phyloP scores from a whole-genome alignment of 1,140 invertebrate genomes.

The Aleiodes sp. region DNA sequence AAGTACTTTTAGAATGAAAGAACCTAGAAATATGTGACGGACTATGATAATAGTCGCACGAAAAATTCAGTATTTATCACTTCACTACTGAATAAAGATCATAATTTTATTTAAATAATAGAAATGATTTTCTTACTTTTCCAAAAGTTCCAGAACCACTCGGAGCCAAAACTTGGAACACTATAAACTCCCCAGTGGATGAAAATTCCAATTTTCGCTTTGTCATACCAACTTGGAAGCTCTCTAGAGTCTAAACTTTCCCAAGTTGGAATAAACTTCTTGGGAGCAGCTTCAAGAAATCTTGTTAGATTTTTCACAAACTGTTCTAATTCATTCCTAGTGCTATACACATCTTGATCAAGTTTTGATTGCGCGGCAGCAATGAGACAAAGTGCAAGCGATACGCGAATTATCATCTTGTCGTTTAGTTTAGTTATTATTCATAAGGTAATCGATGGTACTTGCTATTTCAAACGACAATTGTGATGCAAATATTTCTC shows the following conservation, averaged over 20 bases:
- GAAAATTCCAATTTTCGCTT: constrained; percentile 92
- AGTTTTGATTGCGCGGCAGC: background rate
- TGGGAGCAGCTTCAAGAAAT: no score
- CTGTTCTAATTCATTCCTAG: background rate
- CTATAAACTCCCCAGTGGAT: constrained; percentile 94
- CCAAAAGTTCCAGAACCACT: constrained; percentile 91
- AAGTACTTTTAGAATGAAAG: no score
- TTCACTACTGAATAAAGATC: no score
- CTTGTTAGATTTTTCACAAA: background rate
- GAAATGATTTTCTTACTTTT: constrained; percentile 63
- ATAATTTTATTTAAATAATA: no score
- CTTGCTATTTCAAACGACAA: no score
- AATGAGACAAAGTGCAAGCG: background rate
- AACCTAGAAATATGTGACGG: no score
- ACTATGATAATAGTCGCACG: no score
- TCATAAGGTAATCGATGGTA: no score
- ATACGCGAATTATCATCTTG: background rate
- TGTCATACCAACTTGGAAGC: constrained; percentile 88
- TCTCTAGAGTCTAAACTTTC: constrained; percentile 83
- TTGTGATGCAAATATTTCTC: no score
- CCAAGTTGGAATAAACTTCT: constrained; percentile 87
- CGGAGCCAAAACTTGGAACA: constrained; percentile 84
- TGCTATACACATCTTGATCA: background rate
- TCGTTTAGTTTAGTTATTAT: no score
- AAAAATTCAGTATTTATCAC: no score